A percentile compares a stretch with the other conserved stretches of the same genome.
These are phyloP conservation scores for Narcine bancroftii DNA, from an alignment of 2,113 vertebrate species.

Conservation along the genomic window DNA sequence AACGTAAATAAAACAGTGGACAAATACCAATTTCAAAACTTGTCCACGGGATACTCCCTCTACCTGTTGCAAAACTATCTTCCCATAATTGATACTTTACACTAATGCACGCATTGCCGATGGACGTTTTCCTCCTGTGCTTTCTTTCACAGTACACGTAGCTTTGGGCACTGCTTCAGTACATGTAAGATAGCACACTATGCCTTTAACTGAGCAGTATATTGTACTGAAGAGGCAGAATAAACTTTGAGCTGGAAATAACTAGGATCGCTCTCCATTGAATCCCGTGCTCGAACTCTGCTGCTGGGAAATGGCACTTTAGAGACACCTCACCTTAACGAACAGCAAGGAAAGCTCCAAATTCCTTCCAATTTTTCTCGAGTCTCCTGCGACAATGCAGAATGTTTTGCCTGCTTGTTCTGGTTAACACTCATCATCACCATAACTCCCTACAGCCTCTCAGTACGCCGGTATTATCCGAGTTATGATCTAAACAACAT, in stretches of 20 bases:
- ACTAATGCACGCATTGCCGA: not conserved
- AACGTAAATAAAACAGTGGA: not conserved
- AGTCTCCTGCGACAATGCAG: slow-evolving; percentile 35
- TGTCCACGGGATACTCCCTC: not conserved
- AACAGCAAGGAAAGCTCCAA: slow-evolving; percentile 37
- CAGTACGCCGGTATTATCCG: not conserved
- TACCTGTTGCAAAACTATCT: not conserved
- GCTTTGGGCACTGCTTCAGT: not conserved
- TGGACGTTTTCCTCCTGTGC: too few species aligned
- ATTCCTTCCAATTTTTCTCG: not conserved
- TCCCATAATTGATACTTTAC: not conserved
- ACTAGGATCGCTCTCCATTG: not conserved
- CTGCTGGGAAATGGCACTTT: not conserved
- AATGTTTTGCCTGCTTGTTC: not conserved
- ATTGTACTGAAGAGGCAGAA: not conserved
- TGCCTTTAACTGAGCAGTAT: not conserved
- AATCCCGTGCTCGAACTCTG: not conserved
- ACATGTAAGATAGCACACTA: not conserved
- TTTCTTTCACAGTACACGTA: not conserved
- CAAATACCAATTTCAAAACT: not conserved
- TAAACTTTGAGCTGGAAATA: slow-evolving; percentile 19
- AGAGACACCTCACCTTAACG: slow-evolving; percentile 33
- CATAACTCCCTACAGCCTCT: not conserved
- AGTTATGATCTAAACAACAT: slow-evolving; percentile 18
- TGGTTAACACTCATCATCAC: not conserved